Evolutionary conservation across 2,888 invertebrate species (phyloP).

Genomic region (Megaustenia siamemsis): DNA sequence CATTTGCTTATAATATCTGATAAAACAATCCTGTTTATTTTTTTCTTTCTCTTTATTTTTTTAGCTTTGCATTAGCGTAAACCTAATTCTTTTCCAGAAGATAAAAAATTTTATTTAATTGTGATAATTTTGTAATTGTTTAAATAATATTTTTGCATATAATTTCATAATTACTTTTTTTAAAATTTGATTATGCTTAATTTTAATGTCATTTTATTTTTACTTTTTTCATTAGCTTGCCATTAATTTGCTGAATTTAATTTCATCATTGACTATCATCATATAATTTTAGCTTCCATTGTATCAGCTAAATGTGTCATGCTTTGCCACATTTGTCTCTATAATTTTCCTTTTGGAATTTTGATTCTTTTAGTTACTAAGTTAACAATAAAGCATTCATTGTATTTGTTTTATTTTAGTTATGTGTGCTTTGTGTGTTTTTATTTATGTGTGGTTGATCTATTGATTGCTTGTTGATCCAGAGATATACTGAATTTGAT

Average conservation of each 20-base stretch:
- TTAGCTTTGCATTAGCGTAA: not conserved
- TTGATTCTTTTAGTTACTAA: not conserved
- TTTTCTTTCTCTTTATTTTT: not conserved
- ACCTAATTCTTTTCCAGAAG: not conserved
- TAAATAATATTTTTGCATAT: not conserved
- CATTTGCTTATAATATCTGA: too few species aligned
- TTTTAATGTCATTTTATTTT: not conserved
- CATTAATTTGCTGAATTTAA: not conserved
- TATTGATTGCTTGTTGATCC: too few species aligned
- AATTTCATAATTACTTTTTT: not conserved
- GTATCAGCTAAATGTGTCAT: constrained; percentile 7
- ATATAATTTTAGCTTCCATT: not conserved
- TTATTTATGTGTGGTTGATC: not conserved
- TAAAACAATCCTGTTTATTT: too few species aligned
- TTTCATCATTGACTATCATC: not conserved
- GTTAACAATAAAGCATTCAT: not conserved
- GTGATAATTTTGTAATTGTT: constrained; percentile 5
- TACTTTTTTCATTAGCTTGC: not conserved
- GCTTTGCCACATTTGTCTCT: not conserved
- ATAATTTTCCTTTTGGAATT: not conserved
- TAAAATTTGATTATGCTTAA: not conserved
- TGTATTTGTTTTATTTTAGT: not conserved
- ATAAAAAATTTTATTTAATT: constrained; percentile 7
- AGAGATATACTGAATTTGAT: too few species aligned
- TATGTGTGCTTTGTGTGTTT: not conserved